Conservation (phyloP, 2,113 vertebrate species). For the Electrona antarctica region DNA sequence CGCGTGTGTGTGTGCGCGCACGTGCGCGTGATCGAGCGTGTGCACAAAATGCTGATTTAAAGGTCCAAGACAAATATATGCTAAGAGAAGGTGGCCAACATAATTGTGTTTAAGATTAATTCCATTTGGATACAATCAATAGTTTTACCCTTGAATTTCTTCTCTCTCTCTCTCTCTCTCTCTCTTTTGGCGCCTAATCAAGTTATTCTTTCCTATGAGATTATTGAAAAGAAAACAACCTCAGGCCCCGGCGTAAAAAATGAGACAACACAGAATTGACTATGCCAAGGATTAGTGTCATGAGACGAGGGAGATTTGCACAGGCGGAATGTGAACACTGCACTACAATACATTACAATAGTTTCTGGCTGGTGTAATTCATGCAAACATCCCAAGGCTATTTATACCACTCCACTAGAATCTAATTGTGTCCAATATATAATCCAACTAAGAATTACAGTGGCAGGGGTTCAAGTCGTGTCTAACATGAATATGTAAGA, state of each 20-base stretch:
- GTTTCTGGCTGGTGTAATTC: conserved; percentile 70
- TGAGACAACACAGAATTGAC: conserved; percentile 68
- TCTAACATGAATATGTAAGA: conserved; percentile 73
- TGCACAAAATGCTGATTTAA: conserved; percentile 62
- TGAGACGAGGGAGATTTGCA: conserved; percentile 69
- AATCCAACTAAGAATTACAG: conserved; percentile 75
- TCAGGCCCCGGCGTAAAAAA: conserved; percentile 60
- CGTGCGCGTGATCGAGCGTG: no score
- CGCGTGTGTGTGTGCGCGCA: no score
- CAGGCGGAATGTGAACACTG: conserved; percentile 62
- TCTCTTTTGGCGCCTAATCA: conserved; percentile 69
- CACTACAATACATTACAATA: conserved; percentile 72
- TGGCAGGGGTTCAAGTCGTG: conserved; percentile 69
- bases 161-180: conserved; percentile 35
- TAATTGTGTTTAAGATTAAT: conserved; percentile 76
- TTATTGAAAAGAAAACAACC: conserved; percentile 75
- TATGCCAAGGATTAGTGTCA: conserved; percentile 71
- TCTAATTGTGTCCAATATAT: conserved; percentile 77
- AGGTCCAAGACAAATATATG: conserved; percentile 61
- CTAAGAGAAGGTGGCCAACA: conserved; percentile 57
- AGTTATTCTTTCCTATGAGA: conserved; percentile 73
- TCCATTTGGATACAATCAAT: conserved; percentile 79
- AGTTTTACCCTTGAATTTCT: conserved; percentile 68
- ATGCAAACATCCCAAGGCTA: conserved; percentile 78
- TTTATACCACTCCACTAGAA: conserved; percentile 71